Evolutionary conservation across 2,113 vertebrate genomes (phyloP).

Genomic region (Oncorhynchus mykiss): DNA sequence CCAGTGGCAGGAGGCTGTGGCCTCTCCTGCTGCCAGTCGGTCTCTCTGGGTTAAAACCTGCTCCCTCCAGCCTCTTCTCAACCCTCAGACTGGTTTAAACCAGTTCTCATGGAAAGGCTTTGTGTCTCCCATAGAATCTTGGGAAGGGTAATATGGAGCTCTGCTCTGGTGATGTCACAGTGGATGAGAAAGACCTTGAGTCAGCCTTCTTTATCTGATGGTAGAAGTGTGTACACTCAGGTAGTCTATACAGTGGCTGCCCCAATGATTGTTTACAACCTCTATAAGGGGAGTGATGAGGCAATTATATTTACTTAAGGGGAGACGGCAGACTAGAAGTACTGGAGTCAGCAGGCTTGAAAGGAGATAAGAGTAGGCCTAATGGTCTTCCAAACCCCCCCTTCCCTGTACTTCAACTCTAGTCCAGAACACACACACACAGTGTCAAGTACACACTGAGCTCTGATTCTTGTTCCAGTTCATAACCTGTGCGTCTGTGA

Average conservation of each 20-base stretch:
- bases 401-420: not conserved
- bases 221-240: not conserved
- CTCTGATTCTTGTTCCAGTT: not conserved
- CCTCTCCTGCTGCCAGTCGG: conserved; percentile 43
- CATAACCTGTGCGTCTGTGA: not conserved
- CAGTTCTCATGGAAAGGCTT: conserved; percentile 87
- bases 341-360: not conserved
- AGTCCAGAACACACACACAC: not conserved
- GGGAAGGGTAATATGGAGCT: conserved; percentile 86
- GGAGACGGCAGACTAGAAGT: not conserved
- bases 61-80: conserved; percentile 74
- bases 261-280: not conserved
- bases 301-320: not conserved
- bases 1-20: conserved; percentile 14
- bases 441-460: not conserved
- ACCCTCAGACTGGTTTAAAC: conserved; percentile 82
- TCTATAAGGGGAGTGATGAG: not conserved
- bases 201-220: conserved; percentile 67
- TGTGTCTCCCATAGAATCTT: conserved; percentile 84
- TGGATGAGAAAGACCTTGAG: conserved; percentile 78
- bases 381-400: not conserved
- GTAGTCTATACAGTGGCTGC: not conserved
- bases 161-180: conserved; percentile 78
- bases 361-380: not conserved
- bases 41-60: conserved; percentile 81